These are phyloP conservation scores for Lobophora halterata DNA, from an alignment of 2,888 invertebrate species.

Conservation along the genomic window DNA sequence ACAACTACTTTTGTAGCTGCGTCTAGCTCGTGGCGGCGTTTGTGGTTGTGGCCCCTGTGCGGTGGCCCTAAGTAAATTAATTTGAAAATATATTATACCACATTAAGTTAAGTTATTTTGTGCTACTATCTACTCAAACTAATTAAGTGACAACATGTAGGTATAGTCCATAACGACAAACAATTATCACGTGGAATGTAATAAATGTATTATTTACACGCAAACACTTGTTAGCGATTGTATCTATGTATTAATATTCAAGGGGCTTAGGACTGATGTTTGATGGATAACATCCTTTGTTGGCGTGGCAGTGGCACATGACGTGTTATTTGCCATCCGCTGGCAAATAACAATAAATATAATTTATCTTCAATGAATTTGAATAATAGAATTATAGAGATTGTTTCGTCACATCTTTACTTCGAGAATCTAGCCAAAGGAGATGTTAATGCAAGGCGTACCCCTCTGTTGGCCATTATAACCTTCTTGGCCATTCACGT, in stretches of 20 bases:
- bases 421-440: too few relatives aligned
- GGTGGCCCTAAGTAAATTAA: too few relatives aligned
- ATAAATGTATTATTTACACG: slow-evolving; percentile 29
- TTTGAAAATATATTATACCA: slow-evolving; percentile 1
- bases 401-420: too few relatives aligned
- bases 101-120: slow-evolving; percentile 8
- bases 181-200: slow-evolving; percentile 15
- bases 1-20: too few relatives aligned
- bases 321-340: slow-evolving; percentile 21
- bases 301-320: slow-evolving; percentile 7
- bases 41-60: too few relatives aligned
- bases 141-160: slow-evolving; percentile 8
- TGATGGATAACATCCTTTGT: slow-evolving; percentile 59
- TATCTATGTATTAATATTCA: slow-evolving; percentile 43
- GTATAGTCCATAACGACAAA: slow-evolving; percentile 10
- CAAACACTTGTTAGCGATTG: slow-evolving; percentile 27
- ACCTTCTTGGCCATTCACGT: too few relatives aligned
- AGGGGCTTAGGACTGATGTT: slow-evolving; percentile 40
- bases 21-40: too few relatives aligned
- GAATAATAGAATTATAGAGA: too few relatives aligned
- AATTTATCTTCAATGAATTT: too few relatives aligned
- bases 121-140: not conserved
- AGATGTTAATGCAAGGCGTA: too few relatives aligned
- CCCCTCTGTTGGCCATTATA: too few relatives aligned
- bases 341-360: not conserved